phyloP scores from a whole-genome alignment of 92 coral and sea anemone genomes.

The Epizoanthus illoricatus region DNA sequence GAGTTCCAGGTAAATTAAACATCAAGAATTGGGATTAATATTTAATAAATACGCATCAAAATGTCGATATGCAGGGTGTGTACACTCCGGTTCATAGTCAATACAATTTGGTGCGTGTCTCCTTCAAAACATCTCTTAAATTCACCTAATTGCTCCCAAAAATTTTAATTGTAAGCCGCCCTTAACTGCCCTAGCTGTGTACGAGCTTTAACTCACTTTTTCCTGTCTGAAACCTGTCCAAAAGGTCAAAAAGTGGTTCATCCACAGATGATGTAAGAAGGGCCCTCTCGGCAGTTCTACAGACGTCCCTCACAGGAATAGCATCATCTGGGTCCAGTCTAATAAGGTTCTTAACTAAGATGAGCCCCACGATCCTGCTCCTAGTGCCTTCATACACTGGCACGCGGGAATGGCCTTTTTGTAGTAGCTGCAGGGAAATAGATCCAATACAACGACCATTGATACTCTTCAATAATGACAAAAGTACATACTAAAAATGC shows the following conservation, averaged over 20 bases:
- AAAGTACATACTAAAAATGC: no score
- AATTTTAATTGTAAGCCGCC: no score
- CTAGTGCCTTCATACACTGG: conserved; percentile 77
- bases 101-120: no score
- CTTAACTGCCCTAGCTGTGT: neutral
- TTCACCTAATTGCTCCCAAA: no score
- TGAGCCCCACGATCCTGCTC: conserved; percentile 74
- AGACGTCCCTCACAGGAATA: conserved; percentile 74
- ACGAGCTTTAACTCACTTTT: conserved; percentile 66
- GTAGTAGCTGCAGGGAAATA: conserved; percentile 56
- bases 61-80: no score
- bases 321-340: conserved; percentile 85
- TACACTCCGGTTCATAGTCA: no score
- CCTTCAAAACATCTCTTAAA: no score
- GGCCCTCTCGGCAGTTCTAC: conserved; percentile 62
- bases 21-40: no score
- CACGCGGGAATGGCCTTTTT: conserved; percentile 91
- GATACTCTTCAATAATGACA: neutral
- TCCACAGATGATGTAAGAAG: conserved; percentile 59
- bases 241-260: conserved; percentile 88
- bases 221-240: conserved; percentile 98
- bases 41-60: no score
- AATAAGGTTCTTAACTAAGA: conserved; percentile 88
- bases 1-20: no score
- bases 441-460: no score